A percentile compares a stretch with the other conserved stretches of the same genome.
These are phyloP conservation scores for Oncopodura yosiiana DNA, from an alignment of 1,140 invertebrate species.

Conservation along the genomic window DNA sequence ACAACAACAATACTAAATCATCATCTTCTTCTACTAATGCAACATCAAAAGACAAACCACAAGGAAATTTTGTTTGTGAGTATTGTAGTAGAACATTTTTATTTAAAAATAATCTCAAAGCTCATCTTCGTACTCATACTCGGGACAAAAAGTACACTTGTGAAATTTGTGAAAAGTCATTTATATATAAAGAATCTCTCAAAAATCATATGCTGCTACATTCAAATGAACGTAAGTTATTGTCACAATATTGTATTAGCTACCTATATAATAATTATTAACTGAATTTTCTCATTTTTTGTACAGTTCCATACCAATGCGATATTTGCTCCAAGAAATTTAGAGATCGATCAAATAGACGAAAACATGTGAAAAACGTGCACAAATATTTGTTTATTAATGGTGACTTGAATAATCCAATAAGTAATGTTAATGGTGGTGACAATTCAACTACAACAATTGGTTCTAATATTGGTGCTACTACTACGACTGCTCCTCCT, in stretches of 20 bases:
- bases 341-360: slow-evolving; percentile 31
- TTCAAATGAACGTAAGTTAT: slow-evolving; percentile 20
- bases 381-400: slow-evolving; percentile 31
- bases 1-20: slow-evolving; percentile 4
- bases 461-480: background rate
- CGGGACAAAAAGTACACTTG: slow-evolving; percentile 35
- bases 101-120: slow-evolving; percentile 34
- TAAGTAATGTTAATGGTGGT: background rate
- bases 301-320: slow-evolving; percentile 35
- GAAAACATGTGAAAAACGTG: slow-evolving; percentile 35
- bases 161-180: slow-evolving; percentile 32
- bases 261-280: no score
- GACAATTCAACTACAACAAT: background rate
- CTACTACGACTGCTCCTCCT: background rate
- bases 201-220: slow-evolving; percentile 35
- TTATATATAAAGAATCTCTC: slow-evolving; percentile 34
- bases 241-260: no score
- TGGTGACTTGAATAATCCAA: slow-evolving; percentile 1
- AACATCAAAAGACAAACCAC: slow-evolving; percentile 18
- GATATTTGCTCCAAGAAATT: slow-evolving; percentile 33
- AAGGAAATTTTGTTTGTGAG: slow-evolving; percentile 33
- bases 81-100: slow-evolving; percentile 31
- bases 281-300: slow-evolving; percentile 2
- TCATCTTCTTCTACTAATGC: background rate
- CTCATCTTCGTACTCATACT: slow-evolving; percentile 33